Base-by-base conservation (phyloP, 2,888 invertebrate genomes). In the Clivina fossor region DNA sequence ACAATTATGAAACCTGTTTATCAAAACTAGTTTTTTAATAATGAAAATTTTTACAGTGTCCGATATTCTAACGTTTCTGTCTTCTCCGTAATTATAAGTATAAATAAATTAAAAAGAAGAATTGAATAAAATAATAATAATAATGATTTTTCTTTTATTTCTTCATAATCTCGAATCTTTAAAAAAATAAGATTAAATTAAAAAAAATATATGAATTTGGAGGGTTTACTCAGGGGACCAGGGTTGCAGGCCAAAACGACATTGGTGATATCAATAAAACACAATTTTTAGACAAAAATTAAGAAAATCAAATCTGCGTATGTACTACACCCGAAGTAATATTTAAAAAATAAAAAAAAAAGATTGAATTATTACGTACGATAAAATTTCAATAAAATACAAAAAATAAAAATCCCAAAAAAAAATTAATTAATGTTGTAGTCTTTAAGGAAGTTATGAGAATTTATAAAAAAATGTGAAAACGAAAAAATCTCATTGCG, bases 141-240 rank as follows among this genome's bases (percentile, higher is more conserved):
- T 18, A 43, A 26, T n/a, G 20, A 4, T 22, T 11, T 47, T 53
- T 13, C 40, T 53, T 51, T 53, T 44, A 53, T 55, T 47, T 55
- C 47, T 49, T 47, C 47, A 53, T 55, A 55, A n/a, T 47, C 55
- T 55, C 55, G 63, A 61, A 68, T 69, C 67, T 68, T 66, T 65
- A 62, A 65, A 62, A 62, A 61, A 56, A 61, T 61, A 59, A n/a
- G n/a, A n/a, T n/a, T 62, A 60, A 53, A 54, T 56, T 35, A 35
- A 11, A 44, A 49, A 32, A 55, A 38, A 55, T 37, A 37, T 38
- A 55, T 38, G 40, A 55, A 40, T 55, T n/a, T 46, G 72, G 71
- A 71, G 71, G 73, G 73, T 73, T 71, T 72, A 73, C 73, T 74
- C 74, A 75, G 75, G 75, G 63, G 76, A 76, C 75, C 76, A 76